A percentile compares a stretch with the other conserved stretches of the same genome.
Evolutionary conservation across 2,797 vertebrate genomes (phyloP).

Genomic region (Macroramphosus scolopax): DNA sequence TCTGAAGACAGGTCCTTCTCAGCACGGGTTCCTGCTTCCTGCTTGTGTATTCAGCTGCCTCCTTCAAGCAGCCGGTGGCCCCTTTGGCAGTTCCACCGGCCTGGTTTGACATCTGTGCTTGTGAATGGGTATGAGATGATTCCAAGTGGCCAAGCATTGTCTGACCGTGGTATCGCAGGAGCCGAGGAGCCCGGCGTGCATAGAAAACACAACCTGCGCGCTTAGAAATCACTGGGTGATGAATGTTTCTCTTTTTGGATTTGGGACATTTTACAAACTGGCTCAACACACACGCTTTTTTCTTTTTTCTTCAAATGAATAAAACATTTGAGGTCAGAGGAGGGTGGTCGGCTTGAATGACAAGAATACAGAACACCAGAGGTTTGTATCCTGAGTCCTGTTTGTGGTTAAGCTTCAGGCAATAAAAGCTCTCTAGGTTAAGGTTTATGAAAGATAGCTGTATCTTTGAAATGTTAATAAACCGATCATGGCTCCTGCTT

Average conservation of each 20-base stretch:
- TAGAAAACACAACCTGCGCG: constrained; percentile 9
- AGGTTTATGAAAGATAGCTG: too few species aligned
- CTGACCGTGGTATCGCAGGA: constrained; percentile 2
- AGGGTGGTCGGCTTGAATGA: neutral
- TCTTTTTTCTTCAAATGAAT: too few species aligned
- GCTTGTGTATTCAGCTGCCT: constrained; percentile 11
- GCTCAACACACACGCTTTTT: too few species aligned
- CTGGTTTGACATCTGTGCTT: constrained; percentile 1
- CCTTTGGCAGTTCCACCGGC: constrained; percentile 1
- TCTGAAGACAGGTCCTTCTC: too few species aligned
- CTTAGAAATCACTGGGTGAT: constrained; percentile 29
- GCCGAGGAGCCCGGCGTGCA: constrained; percentile 1
- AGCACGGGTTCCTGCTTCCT: neutral
- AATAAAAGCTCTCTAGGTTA: too few species aligned
- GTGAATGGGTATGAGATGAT: constrained; percentile 3
- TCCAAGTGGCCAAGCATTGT: constrained; percentile 9
- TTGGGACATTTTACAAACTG: too few species aligned
- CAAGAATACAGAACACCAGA: neutral
- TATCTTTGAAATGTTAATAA: too few species aligned
- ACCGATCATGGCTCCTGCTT: constrained; percentile 10
- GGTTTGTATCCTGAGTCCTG: neutral
- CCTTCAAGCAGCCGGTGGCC: constrained; percentile 7
- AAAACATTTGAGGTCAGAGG: too few species aligned
- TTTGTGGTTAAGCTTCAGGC: too few species aligned
- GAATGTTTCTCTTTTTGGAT: too few species aligned